A percentile compares a stretch with the other conserved stretches of the same genome.
phyloP scores from a whole-genome alignment of 2,888 invertebrate species.

The Rhogogaster chlorosoma region DNA sequence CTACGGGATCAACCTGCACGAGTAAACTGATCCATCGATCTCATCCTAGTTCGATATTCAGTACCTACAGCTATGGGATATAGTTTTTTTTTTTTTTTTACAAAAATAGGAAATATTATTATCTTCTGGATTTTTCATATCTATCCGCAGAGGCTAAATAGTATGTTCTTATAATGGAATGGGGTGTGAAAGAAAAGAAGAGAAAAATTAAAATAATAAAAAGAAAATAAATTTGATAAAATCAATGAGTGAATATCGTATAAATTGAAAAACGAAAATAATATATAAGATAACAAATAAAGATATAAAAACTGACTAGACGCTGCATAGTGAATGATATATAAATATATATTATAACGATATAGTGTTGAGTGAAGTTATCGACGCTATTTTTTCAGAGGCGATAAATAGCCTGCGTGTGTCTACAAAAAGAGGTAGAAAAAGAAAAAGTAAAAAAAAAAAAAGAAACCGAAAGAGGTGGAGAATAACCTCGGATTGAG shows the following conservation, averaged over 20 bases:
- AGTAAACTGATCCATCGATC: constrained; percentile 28
- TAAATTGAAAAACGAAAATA: not conserved
- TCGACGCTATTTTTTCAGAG: not conserved
- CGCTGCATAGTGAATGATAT: not conserved
- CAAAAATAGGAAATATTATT: not conserved
- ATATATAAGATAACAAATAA: not conserved
- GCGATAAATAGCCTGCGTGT: not conserved
- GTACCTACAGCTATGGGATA: not conserved
- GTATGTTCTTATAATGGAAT: not conserved
- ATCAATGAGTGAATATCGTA: not conserved
- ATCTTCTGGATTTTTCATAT: not conserved
- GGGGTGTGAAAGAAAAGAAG: not conserved
- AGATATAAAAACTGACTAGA: not conserved
- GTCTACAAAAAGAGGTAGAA: not conserved
- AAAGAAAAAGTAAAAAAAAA: not conserved
- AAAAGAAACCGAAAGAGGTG: not conserved
- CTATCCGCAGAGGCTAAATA: not conserved
- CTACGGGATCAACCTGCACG: not conserved
- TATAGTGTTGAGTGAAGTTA: not conserved
- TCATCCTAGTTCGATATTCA: not conserved
- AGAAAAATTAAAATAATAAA: no score
- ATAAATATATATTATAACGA: not conserved
- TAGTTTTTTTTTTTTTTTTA: not conserved
- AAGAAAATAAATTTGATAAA: no score
- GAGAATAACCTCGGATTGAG: constrained; percentile 8